A percentile compares a stretch with the other conserved stretches of the same genome.
Evolutionary conservation across 2,797 vertebrate species (phyloP).

Genomic region (Dallia pectoralis): DNA sequence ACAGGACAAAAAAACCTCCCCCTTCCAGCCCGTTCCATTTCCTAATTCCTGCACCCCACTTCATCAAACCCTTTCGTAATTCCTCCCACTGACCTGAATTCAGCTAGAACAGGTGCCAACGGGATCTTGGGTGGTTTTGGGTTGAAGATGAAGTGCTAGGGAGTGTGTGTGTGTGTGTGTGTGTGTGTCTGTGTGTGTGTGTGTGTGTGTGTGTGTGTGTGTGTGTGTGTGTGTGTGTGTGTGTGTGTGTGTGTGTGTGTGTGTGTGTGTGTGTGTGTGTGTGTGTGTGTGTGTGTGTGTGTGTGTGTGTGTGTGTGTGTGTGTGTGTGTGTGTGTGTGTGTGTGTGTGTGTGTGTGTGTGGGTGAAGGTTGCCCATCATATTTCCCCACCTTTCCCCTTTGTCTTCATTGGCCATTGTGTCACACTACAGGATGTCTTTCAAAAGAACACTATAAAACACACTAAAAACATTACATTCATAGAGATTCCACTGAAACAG

Average conservation of each 20-base stretch:
- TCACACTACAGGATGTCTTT: not conserved
- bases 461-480: not conserved
- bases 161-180: too few species aligned
- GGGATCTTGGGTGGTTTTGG: slow-evolving; percentile 58
- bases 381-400: not conserved
- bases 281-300: too few species aligned
- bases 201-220: too few species aligned
- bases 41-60: slow-evolving; percentile 28
- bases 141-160: not conserved
- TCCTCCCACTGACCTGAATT: slow-evolving; percentile 69
- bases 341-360: too few species aligned
- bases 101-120: slow-evolving; percentile 62
- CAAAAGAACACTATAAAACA: not conserved
- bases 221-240: too few species aligned
- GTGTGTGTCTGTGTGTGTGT: too few species aligned
- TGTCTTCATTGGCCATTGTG: not conserved
- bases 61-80: slow-evolving; percentile 61
- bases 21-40: slow-evolving; percentile 16
- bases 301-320: too few species aligned
- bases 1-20: slow-evolving; percentile 40
- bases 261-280: too few species aligned
- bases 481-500: not conserved
- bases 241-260: too few species aligned
- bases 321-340: too few species aligned
- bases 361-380: not conserved